A percentile compares a stretch with the other conserved stretches of the same genome.
Evolutionary conservation across 2,113 vertebrate genomes (phyloP).

Genomic region (Suricata suricatta): DNA sequence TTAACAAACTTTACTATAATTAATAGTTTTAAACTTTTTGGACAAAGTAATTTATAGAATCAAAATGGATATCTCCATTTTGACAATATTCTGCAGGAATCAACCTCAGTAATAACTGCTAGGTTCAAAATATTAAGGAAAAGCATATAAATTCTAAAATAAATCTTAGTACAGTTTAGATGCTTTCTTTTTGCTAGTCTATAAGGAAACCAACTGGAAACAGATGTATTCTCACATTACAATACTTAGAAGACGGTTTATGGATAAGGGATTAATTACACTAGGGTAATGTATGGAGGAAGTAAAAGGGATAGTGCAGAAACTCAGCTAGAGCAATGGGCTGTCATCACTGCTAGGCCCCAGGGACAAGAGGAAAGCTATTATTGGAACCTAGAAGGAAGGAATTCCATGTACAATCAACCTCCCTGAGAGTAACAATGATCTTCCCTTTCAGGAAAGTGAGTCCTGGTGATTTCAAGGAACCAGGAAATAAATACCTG

Average conservation of each 20-base stretch:
- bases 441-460: not conserved
- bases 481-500: not conserved
- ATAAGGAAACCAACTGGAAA: not conserved
- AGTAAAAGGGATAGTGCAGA: not conserved
- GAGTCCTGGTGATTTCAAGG: not conserved
- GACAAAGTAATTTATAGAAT: not conserved
- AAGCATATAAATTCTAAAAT: not conserved
- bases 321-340: not conserved
- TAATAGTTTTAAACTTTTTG: not conserved
- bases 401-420: not conserved
- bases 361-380: too few relatives aligned
- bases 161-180: not conserved
- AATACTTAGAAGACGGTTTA: not conserved
- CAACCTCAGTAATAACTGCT: not conserved
- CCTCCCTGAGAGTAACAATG: not conserved
- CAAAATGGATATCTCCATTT: not conserved
- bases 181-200: not conserved
- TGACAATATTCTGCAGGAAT: not conserved
- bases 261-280: not conserved
- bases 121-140: not conserved
- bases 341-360: not conserved
- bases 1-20: not conserved
- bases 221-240: not conserved
- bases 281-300: not conserved
- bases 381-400: not conserved